These are phyloP conservation scores for Morus bassanus DNA, from an alignment of 2,797 vertebrate genomes.

Conservation along the genomic window DNA sequence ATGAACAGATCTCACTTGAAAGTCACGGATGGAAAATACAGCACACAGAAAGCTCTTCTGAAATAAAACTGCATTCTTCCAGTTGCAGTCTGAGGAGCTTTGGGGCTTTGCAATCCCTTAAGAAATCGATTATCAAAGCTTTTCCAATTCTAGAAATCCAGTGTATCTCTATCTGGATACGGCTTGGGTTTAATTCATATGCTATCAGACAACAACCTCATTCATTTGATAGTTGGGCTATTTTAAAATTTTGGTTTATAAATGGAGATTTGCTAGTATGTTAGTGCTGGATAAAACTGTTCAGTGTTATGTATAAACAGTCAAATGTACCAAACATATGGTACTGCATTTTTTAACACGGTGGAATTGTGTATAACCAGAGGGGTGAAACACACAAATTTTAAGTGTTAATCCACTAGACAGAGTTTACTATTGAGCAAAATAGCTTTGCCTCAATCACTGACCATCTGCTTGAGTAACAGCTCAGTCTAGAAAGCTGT, in stretches of 20 bases:
- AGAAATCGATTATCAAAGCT: background rate
- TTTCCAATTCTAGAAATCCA: background rate
- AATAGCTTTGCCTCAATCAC: background rate
- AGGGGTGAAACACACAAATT: background rate
- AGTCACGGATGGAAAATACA: background rate
- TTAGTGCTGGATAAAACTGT: background rate
- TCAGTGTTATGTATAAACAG: background rate
- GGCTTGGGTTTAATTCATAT: background rate
- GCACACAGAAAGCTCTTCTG: background rate
- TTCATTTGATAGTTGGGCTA: background rate
- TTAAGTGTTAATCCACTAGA: background rate
- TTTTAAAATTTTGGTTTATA: background rate
- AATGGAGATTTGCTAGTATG: background rate
- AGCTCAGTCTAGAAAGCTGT: background rate
- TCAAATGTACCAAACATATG: background rate
- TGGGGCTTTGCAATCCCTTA: background rate
- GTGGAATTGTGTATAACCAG: background rate
- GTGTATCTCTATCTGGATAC: background rate
- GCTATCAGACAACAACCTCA: background rate
- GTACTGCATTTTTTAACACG: background rate
- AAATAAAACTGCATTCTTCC: background rate
- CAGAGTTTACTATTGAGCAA: background rate
- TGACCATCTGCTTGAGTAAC: background rate
- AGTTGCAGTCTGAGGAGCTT: background rate
- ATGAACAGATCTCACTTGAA: background rate